These are phyloP conservation scores for Megaustenia siamemsis DNA, from an alignment of 2,888 invertebrate genomes.

Conservation along the genomic window DNA sequence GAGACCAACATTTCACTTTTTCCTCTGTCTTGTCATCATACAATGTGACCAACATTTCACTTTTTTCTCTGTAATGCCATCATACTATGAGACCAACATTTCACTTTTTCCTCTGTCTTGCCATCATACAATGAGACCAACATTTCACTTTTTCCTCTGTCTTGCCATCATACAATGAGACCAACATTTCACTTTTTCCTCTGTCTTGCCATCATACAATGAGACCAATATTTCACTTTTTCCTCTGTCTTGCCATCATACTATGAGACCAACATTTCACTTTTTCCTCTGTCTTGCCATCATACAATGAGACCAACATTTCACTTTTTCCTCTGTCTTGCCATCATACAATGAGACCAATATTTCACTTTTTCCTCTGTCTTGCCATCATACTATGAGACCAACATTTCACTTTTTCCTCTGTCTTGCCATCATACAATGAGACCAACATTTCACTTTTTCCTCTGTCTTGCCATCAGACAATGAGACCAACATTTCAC, in stretches of 20 bases:
- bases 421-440: neutral
- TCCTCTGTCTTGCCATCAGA: constrained; percentile 71
- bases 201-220: constrained; percentile 75
- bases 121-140: too few species aligned
- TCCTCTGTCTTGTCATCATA: neutral
- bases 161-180: neutral
- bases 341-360: too few species aligned
- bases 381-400: too few species aligned
- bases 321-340: neutral
- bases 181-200: neutral
- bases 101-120: too few species aligned
- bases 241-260: neutral
- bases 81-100: too few species aligned
- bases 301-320: too few species aligned
- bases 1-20: neutral
- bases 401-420: neutral
- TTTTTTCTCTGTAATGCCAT: neutral
- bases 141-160: neutral
- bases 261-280: neutral
- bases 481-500: neutral
- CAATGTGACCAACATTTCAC: too few species aligned
- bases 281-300: neutral
- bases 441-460: neutral
- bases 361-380: too few species aligned
- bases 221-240: neutral